Conservation (phyloP, 2,797 vertebrate genomes). For the Ctenosaura bakeri region DNA sequence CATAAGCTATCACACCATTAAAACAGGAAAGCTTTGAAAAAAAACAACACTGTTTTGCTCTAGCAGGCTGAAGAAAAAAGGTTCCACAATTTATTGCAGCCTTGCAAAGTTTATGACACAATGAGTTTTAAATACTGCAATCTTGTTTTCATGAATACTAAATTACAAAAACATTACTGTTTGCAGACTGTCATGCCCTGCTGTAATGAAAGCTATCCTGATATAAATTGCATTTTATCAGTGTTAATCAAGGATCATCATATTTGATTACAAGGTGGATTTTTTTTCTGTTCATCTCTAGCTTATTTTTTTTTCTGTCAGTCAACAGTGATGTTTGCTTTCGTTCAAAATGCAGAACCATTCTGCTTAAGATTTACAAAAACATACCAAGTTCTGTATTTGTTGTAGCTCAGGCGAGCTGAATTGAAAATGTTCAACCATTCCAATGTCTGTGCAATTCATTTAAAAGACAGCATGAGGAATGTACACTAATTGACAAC, state of each 20-base stretch:
- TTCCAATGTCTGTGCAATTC: neutral
- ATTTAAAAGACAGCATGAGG: neutral
- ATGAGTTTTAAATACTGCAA: conserved; percentile 11
- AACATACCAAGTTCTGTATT: neutral
- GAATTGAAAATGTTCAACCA: neutral
- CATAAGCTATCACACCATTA: conserved; percentile 35
- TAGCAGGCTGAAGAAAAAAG: neutral
- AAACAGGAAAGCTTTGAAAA: conserved; percentile 14
- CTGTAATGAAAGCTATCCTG: neutral
- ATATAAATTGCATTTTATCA: neutral
- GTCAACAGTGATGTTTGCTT: conserved; percentile 26
- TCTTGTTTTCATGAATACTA: conserved; percentile 42
- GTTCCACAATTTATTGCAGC: neutral
- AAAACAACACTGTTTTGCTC: conserved; percentile 15
- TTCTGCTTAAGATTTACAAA: neutral
- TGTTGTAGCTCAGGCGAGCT: neutral
- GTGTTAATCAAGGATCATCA: conserved; percentile 30
- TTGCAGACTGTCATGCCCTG: neutral
- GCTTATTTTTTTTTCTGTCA: neutral
- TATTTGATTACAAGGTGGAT: neutral
- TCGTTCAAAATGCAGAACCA: conserved; percentile 14
- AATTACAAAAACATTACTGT: conserved; percentile 22
- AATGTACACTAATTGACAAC: conserved; percentile 20
- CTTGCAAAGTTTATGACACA: conserved; percentile 25
- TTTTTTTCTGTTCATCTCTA: neutral